Percentiles rank a stretch among this genome's conserved stretches.
Evolutionary conservation across 1,140 invertebrate species (phyloP).

Genomic region (Daktulosphaira vitifoliae): DNA sequence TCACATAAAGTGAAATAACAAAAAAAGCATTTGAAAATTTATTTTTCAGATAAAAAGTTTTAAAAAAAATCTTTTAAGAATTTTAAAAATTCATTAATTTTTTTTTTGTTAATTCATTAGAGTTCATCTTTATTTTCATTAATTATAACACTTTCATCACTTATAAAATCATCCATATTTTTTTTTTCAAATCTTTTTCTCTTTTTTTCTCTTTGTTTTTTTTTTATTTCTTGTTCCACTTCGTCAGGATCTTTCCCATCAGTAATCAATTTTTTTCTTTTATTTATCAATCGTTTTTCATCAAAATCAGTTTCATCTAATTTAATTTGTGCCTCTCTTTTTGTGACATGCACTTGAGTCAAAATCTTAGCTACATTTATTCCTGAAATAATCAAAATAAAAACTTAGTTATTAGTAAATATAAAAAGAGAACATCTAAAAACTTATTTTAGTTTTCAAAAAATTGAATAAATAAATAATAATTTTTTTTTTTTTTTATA

Average conservation of each 20-base stretch:
- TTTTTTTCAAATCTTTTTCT: slow-evolving; percentile 11
- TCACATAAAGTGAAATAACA: too few relatives aligned
- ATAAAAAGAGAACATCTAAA: neutral
- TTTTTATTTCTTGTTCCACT: slow-evolving; percentile 48
- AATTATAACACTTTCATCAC: neutral
- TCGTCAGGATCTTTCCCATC: slow-evolving; percentile 73
- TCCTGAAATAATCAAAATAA: slow-evolving; percentile 50
- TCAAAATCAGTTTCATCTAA: slow-evolving; percentile 87
- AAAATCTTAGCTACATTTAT: slow-evolving; percentile 76
- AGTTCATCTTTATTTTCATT: neutral
- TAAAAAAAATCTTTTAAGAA: too few relatives aligned
- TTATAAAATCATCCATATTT: neutral
- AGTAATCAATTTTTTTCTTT: slow-evolving; percentile 75
- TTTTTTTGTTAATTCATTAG: neutral
- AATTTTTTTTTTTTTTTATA: too few relatives aligned
- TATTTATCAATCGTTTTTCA: slow-evolving; percentile 77
- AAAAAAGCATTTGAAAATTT: too few relatives aligned
- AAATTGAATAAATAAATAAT: neutral
- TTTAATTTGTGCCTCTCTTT: slow-evolving; percentile 82
- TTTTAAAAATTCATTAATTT: too few relatives aligned
- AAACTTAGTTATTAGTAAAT: neutral
- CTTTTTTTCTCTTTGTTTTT: slow-evolving; percentile 18
- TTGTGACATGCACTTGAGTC: slow-evolving; percentile 81
- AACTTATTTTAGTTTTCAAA: neutral
- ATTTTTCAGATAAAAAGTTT: too few relatives aligned